Evolutionary conservation across 2,113 vertebrate species (phyloP), one percentile per base, ranked within the genome.

Genomic region (Lophius piscatorius): DNA sequence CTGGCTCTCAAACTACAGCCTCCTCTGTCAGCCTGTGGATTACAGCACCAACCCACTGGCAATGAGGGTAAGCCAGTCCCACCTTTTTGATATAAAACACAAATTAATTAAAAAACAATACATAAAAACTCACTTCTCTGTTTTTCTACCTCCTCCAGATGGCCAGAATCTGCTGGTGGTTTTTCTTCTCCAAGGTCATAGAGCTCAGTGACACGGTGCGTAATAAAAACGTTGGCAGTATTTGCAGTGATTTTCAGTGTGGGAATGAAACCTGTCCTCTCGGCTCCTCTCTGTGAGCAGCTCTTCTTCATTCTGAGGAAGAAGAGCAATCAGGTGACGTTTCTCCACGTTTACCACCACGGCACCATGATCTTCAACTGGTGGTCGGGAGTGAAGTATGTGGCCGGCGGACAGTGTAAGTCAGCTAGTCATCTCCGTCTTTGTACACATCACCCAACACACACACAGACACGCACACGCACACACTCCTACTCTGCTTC

Each of bases 321-420:
- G 83, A 93, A 94, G 76, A 86, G 88, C 80, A 91, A 46, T 23
- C 92, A 94, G 76, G 77, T 93, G 66, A 94, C 91, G 0, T 94
- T 94, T 70, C 92, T 95, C 29, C 93, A 94, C 1, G 62, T 94
- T 10, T 94, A 93, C 70, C 94, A 94, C 65, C 94, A 94, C 0
- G 81, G 74, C 57, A 92, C 92, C 10, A 90, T 94, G 92, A 87
- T 93, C 69, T 93, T 92, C 80, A 94, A 81, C 83, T 94, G 91
- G 86, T 94, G 91, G 90, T 70, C 59, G 0, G 93, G 92, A 6
- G 74, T 94, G 39, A 95, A 94, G 74, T 94, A 92, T 0, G 65
- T 94, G 45, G 90, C 91, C 1, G 93, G 91, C 34, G 92, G 91
- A 68, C 91, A 93, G 84, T 94, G 94, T 94, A 85, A 82, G 89